Base-by-base conservation (phyloP, 2,113 vertebrate genomes). In the Phainopepla nitens region DNA sequence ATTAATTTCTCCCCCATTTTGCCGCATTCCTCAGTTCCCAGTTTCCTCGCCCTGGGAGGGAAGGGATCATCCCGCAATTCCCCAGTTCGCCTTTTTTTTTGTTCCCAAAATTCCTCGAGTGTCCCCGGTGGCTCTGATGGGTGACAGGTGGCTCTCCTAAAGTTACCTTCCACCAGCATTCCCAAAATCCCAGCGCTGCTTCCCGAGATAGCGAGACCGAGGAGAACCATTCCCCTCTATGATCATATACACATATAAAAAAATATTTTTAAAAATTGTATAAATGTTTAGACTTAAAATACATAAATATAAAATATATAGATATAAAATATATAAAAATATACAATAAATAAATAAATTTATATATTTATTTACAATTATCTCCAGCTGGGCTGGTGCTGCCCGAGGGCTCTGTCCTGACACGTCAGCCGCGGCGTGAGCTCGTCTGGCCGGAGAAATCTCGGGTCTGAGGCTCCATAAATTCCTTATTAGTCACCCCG, bases 1-100 rank as follows among this genome's bases (percentile, higher is more conserved):
- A 94, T 90, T 93, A 92, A 94, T 96, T 96, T 91, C 61, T 45
- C 33, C 28, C 35, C n/a, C 42, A 3, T 79, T 81, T 53, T 15
- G 50, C 64, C 2, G 7, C 89, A 53, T 94, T 93, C 86, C 83
- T 90, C 73, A 1, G 1, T 18, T 90, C 57, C 82, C 62, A 1
- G 20, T 17, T 17, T 10, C 33, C 71, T 28, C 7, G 0, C 22
- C 81, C 41, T 28, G 80, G 83, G 42, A 29, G 31, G 51, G 50
- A 21, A 11, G 29, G 33, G n/a, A 70, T 23, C 47, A 39, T 6
- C 9, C 19, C 23, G 10, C 49, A 28, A 0, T 23, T 54, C 50
- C n/a, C 50, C 2, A 49, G 22, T 7, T 57, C 1, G 18, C 6
- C 5, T 0, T 5, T 28, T 47, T n/a, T 61, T 19, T 39, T 11